Evolutionary conservation across 1,140 invertebrate genomes (phyloP).

Genomic region (Lutraria rhynchaena): DNA sequence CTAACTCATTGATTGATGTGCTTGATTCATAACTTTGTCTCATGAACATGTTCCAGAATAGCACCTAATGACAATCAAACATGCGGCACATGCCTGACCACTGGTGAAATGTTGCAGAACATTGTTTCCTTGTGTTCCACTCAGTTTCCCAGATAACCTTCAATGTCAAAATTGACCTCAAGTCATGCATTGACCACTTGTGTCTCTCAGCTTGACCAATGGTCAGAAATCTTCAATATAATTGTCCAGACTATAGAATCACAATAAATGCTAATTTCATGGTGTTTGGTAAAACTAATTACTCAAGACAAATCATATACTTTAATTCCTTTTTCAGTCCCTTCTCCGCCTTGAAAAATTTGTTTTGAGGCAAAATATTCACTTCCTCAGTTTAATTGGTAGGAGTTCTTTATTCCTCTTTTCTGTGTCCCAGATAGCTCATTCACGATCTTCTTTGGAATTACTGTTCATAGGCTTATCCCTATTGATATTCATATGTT

Average conservation of each 20-base stretch:
- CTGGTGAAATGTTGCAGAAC: neutral
- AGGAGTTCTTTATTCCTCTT: too few species aligned
- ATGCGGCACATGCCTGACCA: constrained; percentile 16
- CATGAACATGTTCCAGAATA: constrained; percentile 19
- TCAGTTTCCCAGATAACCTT: constrained; percentile 14
- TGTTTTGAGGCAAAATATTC: too few species aligned
- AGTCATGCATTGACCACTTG: constrained; percentile 12
- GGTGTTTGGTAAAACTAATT: constrained; percentile 18
- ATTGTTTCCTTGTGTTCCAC: neutral
- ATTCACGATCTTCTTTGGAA: too few species aligned
- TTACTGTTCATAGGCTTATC: too few species aligned
- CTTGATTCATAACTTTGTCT: constrained; percentile 19
- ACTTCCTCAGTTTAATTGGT: too few species aligned
- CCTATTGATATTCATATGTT: too few species aligned
- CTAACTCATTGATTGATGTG: neutral
- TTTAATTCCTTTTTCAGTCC: too few species aligned
- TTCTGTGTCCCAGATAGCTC: too few species aligned
- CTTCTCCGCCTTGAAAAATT: too few species aligned
- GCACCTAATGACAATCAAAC: constrained; percentile 26
- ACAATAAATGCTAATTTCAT: constrained; percentile 7
- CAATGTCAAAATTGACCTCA: constrained; percentile 26
- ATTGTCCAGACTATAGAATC: neutral
- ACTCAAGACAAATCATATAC: too few species aligned
- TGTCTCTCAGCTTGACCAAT: constrained; percentile 13
- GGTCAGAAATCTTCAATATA: constrained; percentile 2